A percentile compares a stretch with the other conserved stretches of the same genome.
phyloP scores from a whole-genome alignment of 2,113 vertebrate species.

The Chroicocephalus ridibundus region DNA sequence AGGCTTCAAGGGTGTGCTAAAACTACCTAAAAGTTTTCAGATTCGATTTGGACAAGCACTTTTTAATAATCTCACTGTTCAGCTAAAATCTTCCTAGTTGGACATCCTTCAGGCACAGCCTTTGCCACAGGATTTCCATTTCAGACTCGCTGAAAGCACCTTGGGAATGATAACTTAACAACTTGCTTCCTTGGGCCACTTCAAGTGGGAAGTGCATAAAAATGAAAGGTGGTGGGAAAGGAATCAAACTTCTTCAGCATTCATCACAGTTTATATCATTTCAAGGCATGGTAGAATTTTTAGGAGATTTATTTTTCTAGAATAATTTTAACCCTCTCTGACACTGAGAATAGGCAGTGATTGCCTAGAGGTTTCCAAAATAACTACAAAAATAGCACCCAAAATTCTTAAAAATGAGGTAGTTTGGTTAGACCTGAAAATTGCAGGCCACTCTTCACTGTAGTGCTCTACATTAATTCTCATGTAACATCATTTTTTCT shows the following conservation, averaged over 20 bases:
- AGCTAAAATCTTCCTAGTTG: not conserved
- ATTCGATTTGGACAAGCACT: not conserved
- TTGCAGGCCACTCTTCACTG: not conserved
- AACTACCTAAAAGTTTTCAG: slow-evolving; percentile 3
- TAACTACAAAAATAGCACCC: not conserved
- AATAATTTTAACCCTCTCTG: not conserved
- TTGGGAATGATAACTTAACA: not conserved
- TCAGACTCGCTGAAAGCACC: not conserved
- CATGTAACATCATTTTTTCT: not conserved
- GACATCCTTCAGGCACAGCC: not conserved
- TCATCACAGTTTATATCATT: not conserved
- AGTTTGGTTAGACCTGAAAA: not conserved
- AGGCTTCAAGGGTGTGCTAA: not conserved
- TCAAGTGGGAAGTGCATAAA: not conserved
- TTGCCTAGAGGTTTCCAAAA: not conserved
- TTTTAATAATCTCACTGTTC: not conserved
- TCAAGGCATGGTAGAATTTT: not conserved
- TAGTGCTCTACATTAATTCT: not conserved
- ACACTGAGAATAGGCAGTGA: not conserved
- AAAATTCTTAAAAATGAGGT: not conserved
- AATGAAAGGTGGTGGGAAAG: not conserved
- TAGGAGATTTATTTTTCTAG: not conserved
- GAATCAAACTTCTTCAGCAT: not conserved
- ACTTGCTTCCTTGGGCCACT: not conserved
- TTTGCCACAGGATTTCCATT: not conserved